phyloP scores from a whole-genome alignment of 2,797 vertebrate species.

The Lutjanus argentimaculatus region DNA sequence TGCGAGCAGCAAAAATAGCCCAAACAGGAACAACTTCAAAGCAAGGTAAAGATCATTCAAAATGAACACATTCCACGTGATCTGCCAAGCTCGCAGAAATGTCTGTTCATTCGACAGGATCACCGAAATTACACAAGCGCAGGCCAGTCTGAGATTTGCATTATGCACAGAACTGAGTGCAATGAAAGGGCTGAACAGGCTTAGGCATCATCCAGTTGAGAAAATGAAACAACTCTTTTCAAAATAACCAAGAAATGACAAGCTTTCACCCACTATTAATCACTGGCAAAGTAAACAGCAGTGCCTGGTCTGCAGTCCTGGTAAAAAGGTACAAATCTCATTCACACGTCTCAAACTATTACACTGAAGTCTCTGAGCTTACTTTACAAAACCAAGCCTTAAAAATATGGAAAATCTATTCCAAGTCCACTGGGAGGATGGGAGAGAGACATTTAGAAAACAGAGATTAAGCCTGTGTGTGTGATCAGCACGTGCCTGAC shows the following conservation, averaged over 20 bases:
- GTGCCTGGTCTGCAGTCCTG: not conserved
- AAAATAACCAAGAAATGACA: constrained; percentile 18
- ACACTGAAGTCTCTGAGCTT: constrained; percentile 12
- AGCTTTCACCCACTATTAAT: not conserved
- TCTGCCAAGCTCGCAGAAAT: constrained; percentile 41
- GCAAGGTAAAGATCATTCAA: constrained; percentile 46
- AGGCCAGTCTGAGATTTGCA: constrained; percentile 36
- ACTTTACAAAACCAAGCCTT: constrained; percentile 28
- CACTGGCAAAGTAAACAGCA: constrained; percentile 2
- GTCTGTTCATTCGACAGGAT: constrained; percentile 29
- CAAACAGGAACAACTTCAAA: constrained; percentile 55
- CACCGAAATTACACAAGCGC: constrained; percentile 33
- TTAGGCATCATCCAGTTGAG: constrained; percentile 7
- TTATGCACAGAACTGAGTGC: constrained; percentile 31
- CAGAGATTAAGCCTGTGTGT: constrained; percentile 23
- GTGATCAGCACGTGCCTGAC: constrained; percentile 47
- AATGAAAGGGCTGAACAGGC: constrained; percentile 8
- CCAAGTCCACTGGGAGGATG: constrained; percentile 20
- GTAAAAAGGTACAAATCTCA: constrained; percentile 15
- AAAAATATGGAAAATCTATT: constrained; percentile 14
- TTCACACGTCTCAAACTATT: constrained; percentile 24
- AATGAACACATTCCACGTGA: constrained; percentile 58
- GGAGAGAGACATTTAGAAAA: constrained; percentile 31
- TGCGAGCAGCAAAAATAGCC: constrained; percentile 50
- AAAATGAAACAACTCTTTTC: constrained; percentile 14